A percentile compares a stretch with the other conserved stretches of the same genome.
phyloP scores from a whole-genome alignment of 1,140 invertebrate species.

The Colletes latitarsis region DNA sequence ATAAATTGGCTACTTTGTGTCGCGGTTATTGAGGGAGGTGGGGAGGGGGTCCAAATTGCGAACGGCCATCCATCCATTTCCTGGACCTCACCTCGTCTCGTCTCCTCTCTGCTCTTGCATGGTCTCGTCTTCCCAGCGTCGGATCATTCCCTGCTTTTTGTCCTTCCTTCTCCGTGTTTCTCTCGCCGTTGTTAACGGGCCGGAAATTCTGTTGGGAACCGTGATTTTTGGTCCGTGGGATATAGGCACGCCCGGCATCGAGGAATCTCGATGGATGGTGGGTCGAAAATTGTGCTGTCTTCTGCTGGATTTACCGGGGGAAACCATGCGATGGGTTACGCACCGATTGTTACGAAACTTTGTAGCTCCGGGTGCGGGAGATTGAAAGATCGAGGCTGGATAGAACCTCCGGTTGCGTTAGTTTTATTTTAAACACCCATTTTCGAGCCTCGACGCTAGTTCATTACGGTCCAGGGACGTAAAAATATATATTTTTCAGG shows the following conservation, averaged over 20 bases:
- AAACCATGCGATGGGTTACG: too few relatives aligned
- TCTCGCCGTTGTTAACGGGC: constrained; percentile 28
- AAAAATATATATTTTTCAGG: too few relatives aligned
- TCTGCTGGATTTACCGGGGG: background rate
- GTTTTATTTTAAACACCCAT: too few relatives aligned
- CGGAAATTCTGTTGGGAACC: constrained; percentile 24
- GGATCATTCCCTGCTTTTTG: constrained; percentile 25
- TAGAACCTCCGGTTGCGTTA: too few relatives aligned
- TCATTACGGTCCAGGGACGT: too few relatives aligned
- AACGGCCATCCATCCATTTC: constrained; percentile 72
- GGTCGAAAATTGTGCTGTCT: constrained; percentile 1
- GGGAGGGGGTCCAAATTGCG: constrained; percentile 64
- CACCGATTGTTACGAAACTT: too few relatives aligned
- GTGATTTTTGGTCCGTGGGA: background rate
- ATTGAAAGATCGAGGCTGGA: too few relatives aligned
- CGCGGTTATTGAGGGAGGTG: constrained; percentile 64
- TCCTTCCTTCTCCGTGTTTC: background rate
- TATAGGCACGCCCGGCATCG: background rate
- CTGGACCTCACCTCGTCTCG: constrained; percentile 54
- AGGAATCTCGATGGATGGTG: background rate
- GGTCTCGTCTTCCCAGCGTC: constrained; percentile 13
- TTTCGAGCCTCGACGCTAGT: too few relatives aligned
- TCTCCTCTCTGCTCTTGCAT: constrained; percentile 41
- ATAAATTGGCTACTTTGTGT: constrained; percentile 72
- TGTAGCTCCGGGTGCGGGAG: too few relatives aligned